phyloP scores from a whole-genome alignment of 2,113 vertebrate genomes.

The Silurus meridionalis region DNA sequence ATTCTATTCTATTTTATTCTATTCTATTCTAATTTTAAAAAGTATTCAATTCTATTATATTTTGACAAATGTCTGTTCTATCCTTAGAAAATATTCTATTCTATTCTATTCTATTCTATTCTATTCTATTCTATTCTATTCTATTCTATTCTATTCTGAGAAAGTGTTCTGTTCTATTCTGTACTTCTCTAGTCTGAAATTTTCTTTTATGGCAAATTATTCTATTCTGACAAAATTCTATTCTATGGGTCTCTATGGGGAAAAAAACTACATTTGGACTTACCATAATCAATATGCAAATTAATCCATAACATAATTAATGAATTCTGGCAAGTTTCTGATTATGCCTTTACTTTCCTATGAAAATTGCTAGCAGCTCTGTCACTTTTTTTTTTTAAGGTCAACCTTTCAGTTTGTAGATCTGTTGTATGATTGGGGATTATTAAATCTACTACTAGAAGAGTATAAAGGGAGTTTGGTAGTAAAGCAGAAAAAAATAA shows the following conservation, averaged over 20 bases:
- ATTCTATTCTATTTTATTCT: not conserved
- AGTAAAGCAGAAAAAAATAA: conserved; percentile 60
- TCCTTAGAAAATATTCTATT: not conserved
- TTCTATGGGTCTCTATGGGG: not conserved
- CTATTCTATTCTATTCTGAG: not conserved
- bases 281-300: not conserved
- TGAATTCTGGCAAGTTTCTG: not conserved
- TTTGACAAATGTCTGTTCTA: not conserved
- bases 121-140: not conserved
- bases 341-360: not conserved
- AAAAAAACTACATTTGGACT: not conserved
- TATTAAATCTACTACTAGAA: conserved; percentile 62
- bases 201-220: no score
- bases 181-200: not conserved
- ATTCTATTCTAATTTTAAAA: no score
- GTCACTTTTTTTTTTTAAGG: not conserved
- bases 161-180: not conserved
- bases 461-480: conserved; percentile 43
- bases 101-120: no score
- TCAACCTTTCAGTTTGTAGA: conserved; percentile 1
- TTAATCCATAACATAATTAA: not conserved
- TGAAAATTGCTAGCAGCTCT: not conserved
- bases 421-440: conserved; percentile 39
- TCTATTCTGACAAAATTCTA: not conserved
- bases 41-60: no score